Percentiles rank a stretch among this genome's conserved stretches.
Evolutionary conservation across 1,140 invertebrate species (phyloP).

Genomic region (Pinna nobilis): DNA sequence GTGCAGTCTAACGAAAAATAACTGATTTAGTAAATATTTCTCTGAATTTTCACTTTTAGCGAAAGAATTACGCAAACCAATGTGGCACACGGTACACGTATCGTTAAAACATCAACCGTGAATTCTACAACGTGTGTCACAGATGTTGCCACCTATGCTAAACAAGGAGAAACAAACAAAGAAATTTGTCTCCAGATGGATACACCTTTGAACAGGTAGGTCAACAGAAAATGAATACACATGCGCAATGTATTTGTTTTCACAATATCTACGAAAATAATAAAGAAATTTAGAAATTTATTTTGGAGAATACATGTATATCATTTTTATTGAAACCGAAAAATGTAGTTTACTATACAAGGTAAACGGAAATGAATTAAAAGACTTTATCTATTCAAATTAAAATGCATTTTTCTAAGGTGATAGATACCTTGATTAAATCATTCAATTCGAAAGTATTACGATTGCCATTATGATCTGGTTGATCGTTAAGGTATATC

Average conservation of each 20-base stretch:
- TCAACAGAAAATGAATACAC: not conserved
- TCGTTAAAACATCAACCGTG: not conserved
- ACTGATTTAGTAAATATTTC: not conserved
- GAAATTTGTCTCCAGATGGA: slow-evolving; percentile 3
- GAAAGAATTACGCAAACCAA: slow-evolving; percentile 7
- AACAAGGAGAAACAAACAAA: slow-evolving; percentile 4
- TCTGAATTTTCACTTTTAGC: not conserved
- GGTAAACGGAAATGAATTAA: no score
- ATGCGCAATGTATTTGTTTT: not conserved
- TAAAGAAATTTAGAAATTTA: no score
- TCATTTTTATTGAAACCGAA: no score
- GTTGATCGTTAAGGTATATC: no score
- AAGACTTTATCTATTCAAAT: no score
- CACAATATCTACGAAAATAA: no score
- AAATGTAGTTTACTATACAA: no score
- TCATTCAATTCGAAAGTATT: no score
- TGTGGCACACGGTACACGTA: not conserved
- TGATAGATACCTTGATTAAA: no score
- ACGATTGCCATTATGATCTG: no score
- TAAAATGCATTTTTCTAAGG: no score
- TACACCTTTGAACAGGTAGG: not conserved
- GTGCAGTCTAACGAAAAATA: not conserved
- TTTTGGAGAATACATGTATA: no score
- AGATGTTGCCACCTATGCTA: not conserved
- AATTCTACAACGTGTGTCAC: not conserved